Base-by-base conservation (phyloP, 30 jellyfish, hydroid and myxozoan genomes). In the Sanderia malayensis region DNA sequence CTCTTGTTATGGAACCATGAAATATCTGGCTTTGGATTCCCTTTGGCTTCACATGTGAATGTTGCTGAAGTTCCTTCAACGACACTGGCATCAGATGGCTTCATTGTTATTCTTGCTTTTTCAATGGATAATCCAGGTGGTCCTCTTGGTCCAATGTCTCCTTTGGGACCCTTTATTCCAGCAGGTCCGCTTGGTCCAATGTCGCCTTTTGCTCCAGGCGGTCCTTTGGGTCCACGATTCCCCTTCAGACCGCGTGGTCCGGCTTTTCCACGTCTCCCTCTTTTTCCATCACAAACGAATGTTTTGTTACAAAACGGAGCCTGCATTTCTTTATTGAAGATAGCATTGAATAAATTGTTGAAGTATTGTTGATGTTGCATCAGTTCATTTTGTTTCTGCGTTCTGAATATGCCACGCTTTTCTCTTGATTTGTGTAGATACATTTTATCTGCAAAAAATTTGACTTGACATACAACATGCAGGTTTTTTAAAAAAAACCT, bases 111-210 rank as follows among this genome's bases (percentile, higher is more conserved):
- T 31, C 45, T 20, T 8, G 86, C 77, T 31, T 44, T 58, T 68
- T 74, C 77, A 7, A 74, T 53, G 33, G 86, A 74, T 18, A 68
- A 68, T 8, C 86, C 86, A 31, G 86, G 77, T 21, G 86, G 86
- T 2, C 86, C 86, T 18, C 86, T 19, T 61, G 86, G 77, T 18
- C 86, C 86, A 17, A 20, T 41, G 28, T 74, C 86, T 8, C 86
- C 86, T 24, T 74, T 74, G 28, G 44, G 61, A 22, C 86, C 86
- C n/a, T 44, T 59, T 28, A 23, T 29, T 31, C 61, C 61, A 13
- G 61, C 74, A 25, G n/a, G n/a, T n/a, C n/a, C n/a, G n/a, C n/a
- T n/a, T n/a, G n/a, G n/a, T n/a, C n/a, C n/a, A n/a, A n/a, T n/a
- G n/a, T 0, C 31, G 46, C 37, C 25, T 7, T 11, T 66, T 26